Base-by-base conservation (phyloP, 2,888 invertebrate genomes). In the Archips xylosteana region DNA sequence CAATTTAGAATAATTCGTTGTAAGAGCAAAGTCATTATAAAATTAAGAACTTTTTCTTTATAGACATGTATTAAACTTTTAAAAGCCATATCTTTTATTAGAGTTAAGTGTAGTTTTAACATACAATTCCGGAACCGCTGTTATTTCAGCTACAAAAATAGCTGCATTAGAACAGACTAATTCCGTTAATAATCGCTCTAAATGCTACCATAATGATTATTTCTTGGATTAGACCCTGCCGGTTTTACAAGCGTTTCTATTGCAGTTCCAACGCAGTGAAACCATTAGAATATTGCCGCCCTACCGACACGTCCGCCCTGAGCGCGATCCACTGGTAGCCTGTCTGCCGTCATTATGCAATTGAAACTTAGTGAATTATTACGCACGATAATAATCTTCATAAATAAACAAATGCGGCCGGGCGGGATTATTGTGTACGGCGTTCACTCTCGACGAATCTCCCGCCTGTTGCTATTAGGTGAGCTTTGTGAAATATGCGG, bases 321-420 rank as follows among this genome's bases (percentile, higher is more conserved):
- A 91, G 91, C 86, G 80, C 83, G 68, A 57, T 73, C 68, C 64
- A 82, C 85, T 92, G 85, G 92, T 92, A 92, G 92, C 89, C 85
- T 89, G 91, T 91, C 91, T 82, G 89, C 90, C 89, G 84, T 92
- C 92, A 94, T 94, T 94, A 94, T 91, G 94, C 94, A 94, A 94
- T 94, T 94, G 94, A 94, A 94, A 92, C 91, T 94, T 93, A 92
- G 91, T 94, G 94, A 94, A 92, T 92, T 94, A 94, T 94, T 91
- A 94, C 92, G 87, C 90, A 90, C 88, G 92, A 92, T 94, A 91
- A 92, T 92, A 91, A 92, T 93, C 92, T 90, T 80, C 87, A 90
- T 93, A 93, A 93, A 93, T 92, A 93, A 92, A 93, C 91, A 92
- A 90, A 92, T 88, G 85, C 83, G 81, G 83, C 83, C 72, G 75